Conservation (phyloP, 2,888 invertebrate genomes). For the Endotricha flammealis region DNA sequence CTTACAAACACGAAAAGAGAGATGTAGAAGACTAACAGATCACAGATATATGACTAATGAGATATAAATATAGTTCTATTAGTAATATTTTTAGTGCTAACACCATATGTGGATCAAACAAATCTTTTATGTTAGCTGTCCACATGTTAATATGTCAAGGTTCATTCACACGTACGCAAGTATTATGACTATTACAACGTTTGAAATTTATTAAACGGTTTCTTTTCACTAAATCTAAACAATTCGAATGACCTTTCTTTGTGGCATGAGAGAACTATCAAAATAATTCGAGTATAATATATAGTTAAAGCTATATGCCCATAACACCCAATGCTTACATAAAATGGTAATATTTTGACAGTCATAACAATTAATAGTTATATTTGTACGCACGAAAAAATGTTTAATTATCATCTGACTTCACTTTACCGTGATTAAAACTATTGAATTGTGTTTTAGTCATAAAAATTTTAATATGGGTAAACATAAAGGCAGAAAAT, state of each 20-base stretch:
- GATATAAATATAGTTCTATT: no score
- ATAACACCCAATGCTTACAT: no score
- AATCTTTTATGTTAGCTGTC: background rate
- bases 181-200: no score
- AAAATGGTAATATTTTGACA: background rate
- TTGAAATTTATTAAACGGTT: background rate
- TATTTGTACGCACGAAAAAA: background rate
- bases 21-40: no score
- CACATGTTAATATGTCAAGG: constrained; percentile 3
- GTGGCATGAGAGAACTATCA: background rate
- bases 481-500: constrained; percentile 11
- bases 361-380: background rate
- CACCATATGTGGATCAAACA: constrained; percentile 1
- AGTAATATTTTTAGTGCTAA: no score
- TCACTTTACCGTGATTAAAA: background rate
- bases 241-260: background rate
- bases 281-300: no score
- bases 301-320: no score
- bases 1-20: no score
- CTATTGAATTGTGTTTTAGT: no score
- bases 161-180: background rate
- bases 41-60: no score
- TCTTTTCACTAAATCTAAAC: no score
- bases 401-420: background rate
- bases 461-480: no score